Evolutionary conservation across 1,140 invertebrate species (phyloP), one percentile per base, ranked within the genome.

Genomic region (Megalopta genalis): DNA sequence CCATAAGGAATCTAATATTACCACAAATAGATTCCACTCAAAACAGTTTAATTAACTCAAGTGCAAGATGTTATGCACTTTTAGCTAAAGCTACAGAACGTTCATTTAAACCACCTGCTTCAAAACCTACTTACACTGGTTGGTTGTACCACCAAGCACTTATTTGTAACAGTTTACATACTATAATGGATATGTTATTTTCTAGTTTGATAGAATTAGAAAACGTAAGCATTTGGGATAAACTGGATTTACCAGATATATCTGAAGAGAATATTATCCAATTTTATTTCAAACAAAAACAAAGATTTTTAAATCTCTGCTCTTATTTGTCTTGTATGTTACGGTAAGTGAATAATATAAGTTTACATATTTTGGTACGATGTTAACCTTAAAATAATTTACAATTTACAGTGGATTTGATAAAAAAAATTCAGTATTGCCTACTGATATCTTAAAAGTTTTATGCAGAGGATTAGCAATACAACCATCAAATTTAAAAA

Each of bases 241-340:
- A 81, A n/a, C 76, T 92, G 12, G 85, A 90, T 52, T 81, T 92
- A 27, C 83, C 89, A 37, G 6, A 25, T 21, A 86, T 92, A 65
- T 69, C 85, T 0, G 73, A 90, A 27, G 81, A 88, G 10, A 83
- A 91, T 80, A 49, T 89, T 25, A 46, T 90, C 25, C 74, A 89
- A 25, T 90, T 88, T 65, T 92, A 90, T 66, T 66, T 79, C 4
- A 52, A 52, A 12, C 73, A 91, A 12, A 85, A 89, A 77, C 82
- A 77, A 62, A 86, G 91, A 81, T 90, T 92, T 66, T 70, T 42
- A 1, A 92, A 92, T 81, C 52, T 92, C 7, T 90, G 90, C 73
- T 37, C 79, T 63, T 91, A 89, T 73, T 84, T 92, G 14, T 87
- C 89, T 14, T 88, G 84, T 23, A 90, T 91, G 85, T 77, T 92